Evolutionary conservation across 2,888 invertebrate species (phyloP).

Genomic region (Oasisia sp.): DNA sequence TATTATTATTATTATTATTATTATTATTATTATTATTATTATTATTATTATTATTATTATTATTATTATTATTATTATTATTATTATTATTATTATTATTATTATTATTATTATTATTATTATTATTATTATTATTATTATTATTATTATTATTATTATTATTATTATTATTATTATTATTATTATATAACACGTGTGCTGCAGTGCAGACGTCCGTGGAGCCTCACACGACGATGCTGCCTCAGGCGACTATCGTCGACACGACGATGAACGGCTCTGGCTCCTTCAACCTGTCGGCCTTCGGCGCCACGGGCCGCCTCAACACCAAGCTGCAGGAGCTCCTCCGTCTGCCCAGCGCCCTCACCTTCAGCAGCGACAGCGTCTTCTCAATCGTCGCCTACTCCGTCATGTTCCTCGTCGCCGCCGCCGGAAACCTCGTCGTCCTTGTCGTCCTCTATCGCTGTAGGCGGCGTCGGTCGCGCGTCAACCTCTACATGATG

Average conservation of each 20-base stretch:
- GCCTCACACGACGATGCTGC: not conserved
- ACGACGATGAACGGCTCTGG: not conserved
- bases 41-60: too few species aligned
- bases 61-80: too few species aligned
- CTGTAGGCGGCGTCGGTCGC: not conserved
- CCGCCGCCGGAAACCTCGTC: not conserved
- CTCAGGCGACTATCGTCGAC: not conserved
- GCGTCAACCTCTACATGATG: not conserved
- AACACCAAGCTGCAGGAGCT: not conserved
- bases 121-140: too few species aligned
- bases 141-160: too few species aligned
- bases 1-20: too few species aligned
- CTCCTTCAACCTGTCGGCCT: not conserved
- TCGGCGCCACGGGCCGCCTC: not conserved
- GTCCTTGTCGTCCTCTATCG: not conserved
- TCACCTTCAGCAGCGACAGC: not conserved
- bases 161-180: too few species aligned
- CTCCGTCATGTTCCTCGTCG: not conserved
- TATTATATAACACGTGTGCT: not conserved
- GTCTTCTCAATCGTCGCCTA: not conserved
- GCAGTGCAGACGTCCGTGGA: not conserved
- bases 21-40: too few species aligned
- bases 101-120: too few species aligned
- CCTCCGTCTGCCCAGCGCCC: not conserved
- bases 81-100: too few species aligned